Percentiles rank a stretch among this genome's conserved stretches.
Conservation (phyloP, 2,113 vertebrate genomes). For the Paralichthys olivaceus region DNA sequence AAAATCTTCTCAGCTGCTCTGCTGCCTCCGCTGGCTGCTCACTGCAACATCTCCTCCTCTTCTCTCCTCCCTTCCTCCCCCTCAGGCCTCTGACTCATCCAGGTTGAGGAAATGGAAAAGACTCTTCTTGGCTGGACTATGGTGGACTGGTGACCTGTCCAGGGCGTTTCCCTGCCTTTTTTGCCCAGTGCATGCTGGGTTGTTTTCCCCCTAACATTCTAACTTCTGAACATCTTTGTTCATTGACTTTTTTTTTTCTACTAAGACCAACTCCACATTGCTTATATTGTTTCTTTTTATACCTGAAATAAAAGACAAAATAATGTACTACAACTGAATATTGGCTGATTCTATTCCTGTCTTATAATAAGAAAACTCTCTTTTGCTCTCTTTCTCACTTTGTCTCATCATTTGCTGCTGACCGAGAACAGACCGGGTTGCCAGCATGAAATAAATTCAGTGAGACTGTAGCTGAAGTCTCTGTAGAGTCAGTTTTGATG, state of each 20-base stretch:
- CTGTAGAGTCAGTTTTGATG: background rate
- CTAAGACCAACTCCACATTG: slow-evolving; percentile 14
- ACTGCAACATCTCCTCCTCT: background rate
- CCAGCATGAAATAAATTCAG: too few species aligned
- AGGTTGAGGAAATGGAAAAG: slow-evolving; percentile 21
- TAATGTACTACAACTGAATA: slow-evolving; percentile 1
- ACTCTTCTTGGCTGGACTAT: slow-evolving; percentile 4
- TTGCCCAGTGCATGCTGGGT: slow-evolving; percentile 29
- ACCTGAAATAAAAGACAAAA: slow-evolving; percentile 39
- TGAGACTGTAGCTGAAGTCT: background rate
- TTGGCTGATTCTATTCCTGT: background rate
- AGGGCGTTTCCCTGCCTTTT: slow-evolving; percentile 14
- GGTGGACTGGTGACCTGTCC: background rate
- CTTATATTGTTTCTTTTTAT: slow-evolving; percentile 42
- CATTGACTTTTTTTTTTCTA: slow-evolving; percentile 32
- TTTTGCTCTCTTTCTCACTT: too few species aligned
- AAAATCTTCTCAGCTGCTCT: background rate
- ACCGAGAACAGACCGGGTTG: too few species aligned
- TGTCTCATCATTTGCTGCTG: too few species aligned
- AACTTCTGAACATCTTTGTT: slow-evolving; percentile 18
- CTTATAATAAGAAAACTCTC: background rate
- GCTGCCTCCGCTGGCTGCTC: slow-evolving; percentile 28
- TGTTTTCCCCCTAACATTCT: background rate
- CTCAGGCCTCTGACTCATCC: background rate
- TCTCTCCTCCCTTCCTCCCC: background rate